Evolutionary conservation across 2,113 vertebrate genomes (phyloP), one percentile per base, ranked within the genome.

Genomic region (Cavia porcellus): DNA sequence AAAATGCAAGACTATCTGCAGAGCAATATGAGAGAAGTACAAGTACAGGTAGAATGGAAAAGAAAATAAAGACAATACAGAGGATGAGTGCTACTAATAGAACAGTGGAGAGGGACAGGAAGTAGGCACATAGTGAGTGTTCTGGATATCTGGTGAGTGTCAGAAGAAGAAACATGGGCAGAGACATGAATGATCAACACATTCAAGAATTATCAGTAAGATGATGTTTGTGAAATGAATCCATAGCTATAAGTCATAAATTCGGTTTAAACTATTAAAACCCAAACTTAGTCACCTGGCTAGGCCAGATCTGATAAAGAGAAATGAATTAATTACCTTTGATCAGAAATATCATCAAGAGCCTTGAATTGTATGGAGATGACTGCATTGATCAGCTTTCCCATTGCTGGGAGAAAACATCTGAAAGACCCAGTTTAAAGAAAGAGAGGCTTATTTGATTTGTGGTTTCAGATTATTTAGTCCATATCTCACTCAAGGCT

Each of bases 261-360:
- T 30, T 82, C 7, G 14, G 28, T 64, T 82, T 68, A 86, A 42
- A 17, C 77, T 22, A 64, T 38, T 81, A 62, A 94, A 86, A 12
- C 13, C 83, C n/a, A 57, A 87, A 74, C 66, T 90, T 42, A 66
- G 19, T 70, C 61, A 25, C 0, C 14, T 91, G 47, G 57, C n/a
- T 3, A 77, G 42, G 68, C 3, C 30, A 91, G 57, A 85, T 7
- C 14, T 19, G 11, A 72, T 72, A 84, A 50, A 57, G 20, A 94
- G 61, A 83, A 57, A 83, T 5, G 3, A 93, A 6, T 81, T 92
- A 81, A 6, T 84, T 45, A 22, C 20, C 24, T 91, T 57, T 25
- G 59, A 25, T 91, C 80, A 28, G 68, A 90, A 85, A 80, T 81
- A 5, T 85, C 38, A 87, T 32, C 42, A 82, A 92, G n/a, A 89